phyloP scores from a whole-genome alignment of 2,797 vertebrate species.

The Eulemur albifrons region DNA sequence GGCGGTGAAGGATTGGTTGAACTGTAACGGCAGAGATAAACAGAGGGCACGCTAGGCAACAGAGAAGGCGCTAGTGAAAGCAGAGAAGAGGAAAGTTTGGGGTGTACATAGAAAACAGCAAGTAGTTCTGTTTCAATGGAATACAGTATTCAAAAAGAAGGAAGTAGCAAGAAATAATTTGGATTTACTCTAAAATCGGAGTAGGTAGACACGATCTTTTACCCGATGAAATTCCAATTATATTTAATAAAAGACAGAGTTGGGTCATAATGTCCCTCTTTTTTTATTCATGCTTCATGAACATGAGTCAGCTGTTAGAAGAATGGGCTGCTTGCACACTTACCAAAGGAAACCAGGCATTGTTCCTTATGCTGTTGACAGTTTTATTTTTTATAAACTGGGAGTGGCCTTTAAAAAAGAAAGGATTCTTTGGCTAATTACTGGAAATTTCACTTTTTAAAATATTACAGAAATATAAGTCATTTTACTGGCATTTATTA shows the following conservation, averaged over 20 bases:
- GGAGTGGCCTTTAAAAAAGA: background rate
- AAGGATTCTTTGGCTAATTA: background rate
- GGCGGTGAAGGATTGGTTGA: background rate
- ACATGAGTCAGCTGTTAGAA: constrained; percentile 15
- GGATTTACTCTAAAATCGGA: constrained; percentile 34
- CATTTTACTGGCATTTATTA: constrained; percentile 13
- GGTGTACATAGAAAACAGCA: background rate
- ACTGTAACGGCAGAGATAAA: background rate
- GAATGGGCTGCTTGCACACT: background rate
- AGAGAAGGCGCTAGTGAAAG: background rate
- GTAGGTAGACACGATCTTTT: background rate
- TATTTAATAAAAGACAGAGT: background rate
- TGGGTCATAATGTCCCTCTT: background rate
- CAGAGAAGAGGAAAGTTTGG: background rate
- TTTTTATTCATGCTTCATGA: constrained; percentile 28
- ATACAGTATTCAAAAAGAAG: background rate
- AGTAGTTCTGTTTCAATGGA: background rate
- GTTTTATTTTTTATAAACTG: constrained; percentile 28
- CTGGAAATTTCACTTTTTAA: background rate
- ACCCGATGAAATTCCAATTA: constrained; percentile 45
- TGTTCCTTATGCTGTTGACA: background rate
- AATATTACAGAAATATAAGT: background rate
- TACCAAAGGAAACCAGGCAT: background rate
- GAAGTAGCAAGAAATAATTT: constrained; percentile 29
- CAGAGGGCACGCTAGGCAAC: background rate